Percentiles rank a stretch among this genome's conserved stretches.
Evolutionary conservation across 2,888 invertebrate genomes (phyloP).

Genomic region (Sycophila texana): DNA sequence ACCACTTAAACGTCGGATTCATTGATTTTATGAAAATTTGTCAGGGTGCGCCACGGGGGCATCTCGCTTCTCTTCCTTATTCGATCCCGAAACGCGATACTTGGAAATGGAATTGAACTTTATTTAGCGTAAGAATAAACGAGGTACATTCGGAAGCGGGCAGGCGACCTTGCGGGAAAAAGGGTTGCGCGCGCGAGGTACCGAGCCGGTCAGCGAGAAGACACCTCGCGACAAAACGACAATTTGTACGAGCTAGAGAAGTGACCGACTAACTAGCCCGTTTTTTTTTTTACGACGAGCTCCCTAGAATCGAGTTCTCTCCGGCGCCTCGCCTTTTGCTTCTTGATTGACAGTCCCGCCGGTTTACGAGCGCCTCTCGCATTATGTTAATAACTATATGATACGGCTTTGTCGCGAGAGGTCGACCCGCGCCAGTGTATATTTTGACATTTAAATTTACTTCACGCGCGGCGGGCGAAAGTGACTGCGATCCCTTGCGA

Average conservation of each 20-base stretch:
- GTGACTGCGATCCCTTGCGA: neutral
- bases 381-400: conserved; percentile 74
- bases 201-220: too few relatives aligned
- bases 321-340: neutral
- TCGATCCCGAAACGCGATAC: too few relatives aligned
- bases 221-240: conserved; percentile 62
- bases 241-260: conserved; percentile 35
- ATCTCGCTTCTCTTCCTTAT: too few relatives aligned
- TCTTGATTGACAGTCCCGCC: conserved; percentile 71
- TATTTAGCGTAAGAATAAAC: too few relatives aligned
- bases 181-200: conserved; percentile 42
- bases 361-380: conserved; percentile 62
- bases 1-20: too few relatives aligned
- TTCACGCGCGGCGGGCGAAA: neutral
- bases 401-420: conserved; percentile 63
- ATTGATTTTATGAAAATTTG: too few relatives aligned
- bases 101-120: too few relatives aligned
- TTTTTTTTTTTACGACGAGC: conserved; percentile 59
- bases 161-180: conserved; percentile 1
- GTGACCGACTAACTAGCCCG: conserved; percentile 67
- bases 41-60: too few relatives aligned
- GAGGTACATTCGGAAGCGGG: neutral
- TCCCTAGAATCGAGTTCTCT: conserved; percentile 63
- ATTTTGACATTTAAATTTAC: conserved; percentile 72
- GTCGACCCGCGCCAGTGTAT: conserved; percentile 63